Conservation (phyloP, 1,140 invertebrate species). For the Drosophila bifasciata region DNA sequence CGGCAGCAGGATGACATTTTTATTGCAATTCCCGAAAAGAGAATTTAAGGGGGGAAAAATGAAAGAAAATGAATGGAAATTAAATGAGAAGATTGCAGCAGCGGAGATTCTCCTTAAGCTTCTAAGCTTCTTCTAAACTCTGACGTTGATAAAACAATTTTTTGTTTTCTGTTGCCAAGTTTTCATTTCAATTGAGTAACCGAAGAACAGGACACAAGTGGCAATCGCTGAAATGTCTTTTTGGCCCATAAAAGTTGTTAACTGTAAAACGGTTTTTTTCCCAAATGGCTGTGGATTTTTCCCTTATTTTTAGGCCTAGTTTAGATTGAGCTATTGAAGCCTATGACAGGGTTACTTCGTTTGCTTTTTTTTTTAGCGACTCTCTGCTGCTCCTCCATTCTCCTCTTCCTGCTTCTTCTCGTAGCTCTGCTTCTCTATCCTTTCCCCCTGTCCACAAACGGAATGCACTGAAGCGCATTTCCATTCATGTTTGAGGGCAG, state of each 20-base stretch:
- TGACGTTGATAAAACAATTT: conserved; percentile 3
- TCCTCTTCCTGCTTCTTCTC: no score
- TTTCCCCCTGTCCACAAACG: conserved; percentile 18
- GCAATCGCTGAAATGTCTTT: conserved; percentile 30
- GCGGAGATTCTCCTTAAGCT: not conserved
- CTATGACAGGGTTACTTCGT: no score
- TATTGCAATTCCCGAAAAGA: conserved; percentile 29
- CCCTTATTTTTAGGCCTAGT: no score
- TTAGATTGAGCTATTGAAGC: no score
- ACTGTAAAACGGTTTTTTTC: conserved; percentile 15
- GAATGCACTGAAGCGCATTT: conserved; percentile 71
- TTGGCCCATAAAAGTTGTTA: conserved; percentile 69
- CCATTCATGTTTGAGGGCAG: conserved; percentile 77
- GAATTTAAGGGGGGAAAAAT: not conserved
- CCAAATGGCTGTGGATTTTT: no score
- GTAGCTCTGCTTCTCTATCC: not conserved
- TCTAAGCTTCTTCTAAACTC: not conserved
- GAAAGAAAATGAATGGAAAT: conserved; percentile 11
- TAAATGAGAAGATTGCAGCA: not conserved
- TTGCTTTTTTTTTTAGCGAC: no score
- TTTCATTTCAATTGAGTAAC: conserved; percentile 18
- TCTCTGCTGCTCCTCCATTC: no score
- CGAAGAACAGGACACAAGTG: not conserved
- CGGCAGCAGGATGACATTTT: conserved; percentile 41
- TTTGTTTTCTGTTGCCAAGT: conserved; percentile 27